A percentile compares a stretch with the other conserved stretches of the same genome.
Conservation (phyloP, 1,140 invertebrate species). For the Drosophila baimaii region DNA sequence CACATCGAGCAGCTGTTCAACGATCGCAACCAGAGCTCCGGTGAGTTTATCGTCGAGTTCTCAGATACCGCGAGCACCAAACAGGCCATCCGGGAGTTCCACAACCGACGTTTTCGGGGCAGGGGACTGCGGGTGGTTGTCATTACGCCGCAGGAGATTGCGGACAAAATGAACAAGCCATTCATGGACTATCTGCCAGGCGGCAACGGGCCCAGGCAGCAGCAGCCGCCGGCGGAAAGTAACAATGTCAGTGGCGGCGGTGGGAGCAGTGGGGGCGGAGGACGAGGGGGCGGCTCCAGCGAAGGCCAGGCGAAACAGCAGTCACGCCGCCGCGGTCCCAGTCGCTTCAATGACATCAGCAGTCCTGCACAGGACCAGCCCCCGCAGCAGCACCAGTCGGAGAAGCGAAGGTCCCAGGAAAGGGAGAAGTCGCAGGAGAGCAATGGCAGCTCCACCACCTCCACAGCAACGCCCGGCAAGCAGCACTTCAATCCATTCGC, state of each 20-base stretch:
- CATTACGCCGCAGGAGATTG: constrained; percentile 88
- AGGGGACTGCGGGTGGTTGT: constrained; percentile 88
- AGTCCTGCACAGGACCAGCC: constrained; percentile 27
- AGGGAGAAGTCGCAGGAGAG: constrained; percentile 15
- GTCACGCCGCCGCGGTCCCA: constrained; percentile 64
- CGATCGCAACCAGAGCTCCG: constrained; percentile 88
- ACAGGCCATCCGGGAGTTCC: constrained; percentile 87
- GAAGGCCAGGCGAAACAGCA: constrained; percentile 1
- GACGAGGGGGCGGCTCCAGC: neutral
- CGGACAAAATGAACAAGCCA: constrained; percentile 74
- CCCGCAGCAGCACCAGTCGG: constrained; percentile 9
- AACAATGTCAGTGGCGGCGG: constrained; percentile 6
- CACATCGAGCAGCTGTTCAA: constrained; percentile 92
- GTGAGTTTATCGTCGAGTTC: constrained; percentile 95
- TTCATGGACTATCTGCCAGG: constrained; percentile 79
- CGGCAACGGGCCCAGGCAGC: constrained; percentile 49
- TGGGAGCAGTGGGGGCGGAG: neutral
- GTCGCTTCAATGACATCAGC: constrained; percentile 60
- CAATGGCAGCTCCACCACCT: constrained; percentile 29
- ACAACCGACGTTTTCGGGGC: constrained; percentile 89
- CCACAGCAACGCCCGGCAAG: constrained; percentile 27
- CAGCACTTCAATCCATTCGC: constrained; percentile 70
- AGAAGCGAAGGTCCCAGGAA: constrained; percentile 10
- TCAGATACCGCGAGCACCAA: constrained; percentile 88
- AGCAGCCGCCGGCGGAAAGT: neutral